These are phyloP conservation scores for Delichon dasypus DNA, from an alignment of 2,797 vertebrate species.

Conservation along the genomic window DNA sequence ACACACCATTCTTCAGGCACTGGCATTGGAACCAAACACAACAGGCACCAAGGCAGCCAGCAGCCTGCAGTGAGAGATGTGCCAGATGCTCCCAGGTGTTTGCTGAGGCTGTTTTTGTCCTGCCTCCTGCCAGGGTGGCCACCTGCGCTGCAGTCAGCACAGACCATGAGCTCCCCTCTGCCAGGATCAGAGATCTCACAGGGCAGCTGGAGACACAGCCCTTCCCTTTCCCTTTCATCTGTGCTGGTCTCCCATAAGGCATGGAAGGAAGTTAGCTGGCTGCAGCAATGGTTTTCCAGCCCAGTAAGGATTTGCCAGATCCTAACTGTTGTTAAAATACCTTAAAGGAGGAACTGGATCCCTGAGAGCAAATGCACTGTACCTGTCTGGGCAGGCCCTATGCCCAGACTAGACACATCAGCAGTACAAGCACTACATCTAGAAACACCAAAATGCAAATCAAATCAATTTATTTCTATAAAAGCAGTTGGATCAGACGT, in stretches of 20 bases:
- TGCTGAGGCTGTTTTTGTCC: background rate
- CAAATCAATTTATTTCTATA: background rate
- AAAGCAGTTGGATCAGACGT: background rate
- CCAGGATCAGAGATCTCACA: fast-evolving
- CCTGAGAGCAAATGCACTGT: background rate
- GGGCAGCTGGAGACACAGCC: background rate
- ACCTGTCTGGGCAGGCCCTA: background rate
- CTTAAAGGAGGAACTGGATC: background rate
- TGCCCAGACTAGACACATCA: fast-evolving
- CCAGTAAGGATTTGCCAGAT: background rate
- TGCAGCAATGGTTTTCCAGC: background rate
- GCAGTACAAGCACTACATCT: background rate
- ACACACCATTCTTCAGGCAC: no score
- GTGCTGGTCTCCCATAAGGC: fast-evolving
- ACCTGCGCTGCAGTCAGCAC: background rate
- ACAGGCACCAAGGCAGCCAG: background rate
- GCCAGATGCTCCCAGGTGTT: background rate
- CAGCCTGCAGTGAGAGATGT: fast-evolving
- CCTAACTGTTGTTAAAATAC: background rate
- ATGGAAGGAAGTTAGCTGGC: background rate
- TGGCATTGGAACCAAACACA: background rate
- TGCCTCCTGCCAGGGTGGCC: background rate
- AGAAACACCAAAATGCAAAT: background rate
- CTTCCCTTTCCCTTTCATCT: background rate
- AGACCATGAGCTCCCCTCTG: background rate